phyloP scores from a whole-genome alignment of 2,888 invertebrate genomes.

The Lasioglossum leucozonium region DNA sequence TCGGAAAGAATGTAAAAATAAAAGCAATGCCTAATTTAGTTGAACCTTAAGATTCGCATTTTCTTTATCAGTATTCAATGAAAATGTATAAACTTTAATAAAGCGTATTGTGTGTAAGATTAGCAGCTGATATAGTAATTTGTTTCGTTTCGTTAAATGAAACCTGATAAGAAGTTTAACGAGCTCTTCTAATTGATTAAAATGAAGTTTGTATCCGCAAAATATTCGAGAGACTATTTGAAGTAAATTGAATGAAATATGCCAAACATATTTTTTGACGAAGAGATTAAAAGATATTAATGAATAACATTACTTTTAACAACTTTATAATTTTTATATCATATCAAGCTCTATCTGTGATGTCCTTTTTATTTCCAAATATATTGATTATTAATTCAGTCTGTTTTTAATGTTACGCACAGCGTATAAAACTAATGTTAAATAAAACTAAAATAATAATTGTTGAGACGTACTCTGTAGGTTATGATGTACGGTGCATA shows the following conservation, averaged over 20 bases:
- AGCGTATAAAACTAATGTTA: neutral
- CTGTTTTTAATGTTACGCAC: neutral
- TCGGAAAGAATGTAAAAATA: too few species aligned
- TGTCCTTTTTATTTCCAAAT: neutral
- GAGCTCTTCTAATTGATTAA: neutral
- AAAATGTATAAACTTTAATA: neutral
- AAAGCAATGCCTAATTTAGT: too few species aligned
- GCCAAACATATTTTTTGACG: neutral
- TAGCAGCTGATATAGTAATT: neutral
- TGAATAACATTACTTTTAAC: neutral
- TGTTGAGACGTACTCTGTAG: slow-evolving; percentile 78
- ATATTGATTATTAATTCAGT: neutral
- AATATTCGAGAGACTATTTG: neutral
- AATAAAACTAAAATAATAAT: too few species aligned
- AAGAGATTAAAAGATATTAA: neutral
- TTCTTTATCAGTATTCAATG: neutral
- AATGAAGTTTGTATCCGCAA: neutral
- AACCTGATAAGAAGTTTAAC: neutral
- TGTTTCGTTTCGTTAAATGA: neutral
- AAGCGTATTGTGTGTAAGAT: neutral
- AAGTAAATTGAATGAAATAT: neutral
- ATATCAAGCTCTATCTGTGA: neutral
- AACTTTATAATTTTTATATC: neutral
- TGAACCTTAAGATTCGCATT: too few species aligned
- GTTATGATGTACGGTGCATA: slow-evolving; percentile 82